phyloP scores from a whole-genome alignment of 2,888 invertebrate species.

The Eilema depressum region DNA sequence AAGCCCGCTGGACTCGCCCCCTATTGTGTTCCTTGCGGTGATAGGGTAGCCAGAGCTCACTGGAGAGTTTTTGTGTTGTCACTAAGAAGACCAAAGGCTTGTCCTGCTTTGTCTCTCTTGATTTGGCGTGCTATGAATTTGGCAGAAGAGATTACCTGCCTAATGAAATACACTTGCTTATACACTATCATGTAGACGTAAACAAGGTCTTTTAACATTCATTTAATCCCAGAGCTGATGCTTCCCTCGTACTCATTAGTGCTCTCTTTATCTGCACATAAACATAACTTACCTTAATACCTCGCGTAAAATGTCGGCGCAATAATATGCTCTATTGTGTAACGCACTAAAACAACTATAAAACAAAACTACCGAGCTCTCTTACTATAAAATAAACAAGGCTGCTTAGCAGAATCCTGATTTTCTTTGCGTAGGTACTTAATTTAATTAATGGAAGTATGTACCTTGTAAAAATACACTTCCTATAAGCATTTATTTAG shows the following conservation, averaged over 20 bases:
- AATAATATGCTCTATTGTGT: conserved; percentile 12
- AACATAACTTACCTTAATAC: conserved; percentile 1
- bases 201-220: not conserved
- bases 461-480: not conserved
- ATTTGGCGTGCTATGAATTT: no score
- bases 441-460: no score
- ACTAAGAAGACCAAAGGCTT: no score
- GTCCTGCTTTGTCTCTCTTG: no score
- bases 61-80: no score
- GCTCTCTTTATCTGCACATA: not conserved
- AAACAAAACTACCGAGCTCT: conserved; percentile 7
- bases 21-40: no score
- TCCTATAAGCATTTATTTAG: not conserved
- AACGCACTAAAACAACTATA: conserved; percentile 20
- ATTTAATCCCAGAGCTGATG: not conserved
- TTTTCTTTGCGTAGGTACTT: not conserved
- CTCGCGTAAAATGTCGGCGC: not conserved
- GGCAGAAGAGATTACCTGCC: no score
- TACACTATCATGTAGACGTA: not conserved
- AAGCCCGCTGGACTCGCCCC: no score
- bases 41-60: no score
- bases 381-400: conserved; percentile 6
- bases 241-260: not conserved
- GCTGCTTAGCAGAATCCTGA: not conserved
- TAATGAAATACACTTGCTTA: not conserved